Conservation (phyloP, 2,113 vertebrate genomes). For the Daubentonia madagascariensis region DNA sequence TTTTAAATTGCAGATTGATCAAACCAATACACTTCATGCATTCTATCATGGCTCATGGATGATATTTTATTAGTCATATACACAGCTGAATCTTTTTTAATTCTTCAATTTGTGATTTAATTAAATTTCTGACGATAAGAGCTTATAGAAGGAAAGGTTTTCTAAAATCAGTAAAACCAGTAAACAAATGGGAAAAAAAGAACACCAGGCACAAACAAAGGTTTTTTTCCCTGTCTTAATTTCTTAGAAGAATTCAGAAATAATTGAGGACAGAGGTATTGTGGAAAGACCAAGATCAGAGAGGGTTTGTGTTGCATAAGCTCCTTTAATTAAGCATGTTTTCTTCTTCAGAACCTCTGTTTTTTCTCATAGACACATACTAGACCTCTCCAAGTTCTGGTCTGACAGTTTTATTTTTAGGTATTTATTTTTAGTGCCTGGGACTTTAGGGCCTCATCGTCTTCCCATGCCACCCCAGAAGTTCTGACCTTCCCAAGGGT, state of each 20-base stretch:
- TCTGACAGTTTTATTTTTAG: background rate
- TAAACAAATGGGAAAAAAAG: background rate
- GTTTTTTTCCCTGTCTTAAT: background rate
- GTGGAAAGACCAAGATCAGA: background rate
- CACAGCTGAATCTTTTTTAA: background rate
- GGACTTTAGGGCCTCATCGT: background rate
- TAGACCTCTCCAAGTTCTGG: background rate
- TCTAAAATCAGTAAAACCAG: conserved; percentile 5
- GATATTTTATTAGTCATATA: background rate
- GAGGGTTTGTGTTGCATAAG: background rate
- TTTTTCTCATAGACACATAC: background rate
- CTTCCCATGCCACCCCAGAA: background rate
- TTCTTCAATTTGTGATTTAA: background rate
- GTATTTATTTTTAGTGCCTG: background rate
- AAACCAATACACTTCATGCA: background rate
- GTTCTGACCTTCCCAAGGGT: background rate
- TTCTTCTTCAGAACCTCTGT: background rate
- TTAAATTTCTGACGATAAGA: background rate
- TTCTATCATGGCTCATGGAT: background rate
- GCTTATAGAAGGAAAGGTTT: background rate
- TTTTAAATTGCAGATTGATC: background rate
- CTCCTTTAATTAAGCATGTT: background rate
- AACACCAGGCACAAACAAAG: background rate
- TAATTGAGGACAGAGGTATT: background rate
- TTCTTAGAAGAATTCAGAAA: background rate